Percentiles rank a stretch among this genome's conserved stretches.
Conservation (phyloP, 64 coral and sea anemone genomes). For the Porites australiensis region DNA sequence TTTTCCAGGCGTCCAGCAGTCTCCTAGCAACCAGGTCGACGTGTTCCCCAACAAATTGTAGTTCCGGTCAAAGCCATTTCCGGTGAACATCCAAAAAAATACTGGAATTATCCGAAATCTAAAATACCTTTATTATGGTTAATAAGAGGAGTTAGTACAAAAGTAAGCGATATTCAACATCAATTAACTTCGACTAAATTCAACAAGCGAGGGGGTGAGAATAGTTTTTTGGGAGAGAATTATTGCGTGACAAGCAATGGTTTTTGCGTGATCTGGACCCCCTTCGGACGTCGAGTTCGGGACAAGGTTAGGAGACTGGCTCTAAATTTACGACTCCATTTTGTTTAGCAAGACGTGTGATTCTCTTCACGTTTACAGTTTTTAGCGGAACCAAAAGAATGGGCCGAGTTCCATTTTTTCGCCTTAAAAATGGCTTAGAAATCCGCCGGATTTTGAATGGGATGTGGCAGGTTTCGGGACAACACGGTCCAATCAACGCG, state of each 20-base stretch:
- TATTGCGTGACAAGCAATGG: not conserved
- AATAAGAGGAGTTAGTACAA: no score
- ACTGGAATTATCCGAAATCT: no score
- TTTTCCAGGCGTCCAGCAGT: not conserved
- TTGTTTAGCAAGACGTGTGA: no score
- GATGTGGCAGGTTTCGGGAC: constrained; percentile 95
- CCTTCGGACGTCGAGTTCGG: not conserved
- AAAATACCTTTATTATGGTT: no score
- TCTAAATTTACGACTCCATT: not conserved
- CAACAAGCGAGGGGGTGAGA: no score
- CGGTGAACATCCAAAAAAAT: not conserved
- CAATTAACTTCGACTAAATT: no score
- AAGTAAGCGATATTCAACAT: no score
- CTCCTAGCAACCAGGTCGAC: constrained; percentile 16
- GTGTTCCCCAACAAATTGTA: not conserved
- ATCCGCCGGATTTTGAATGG: constrained; percentile 86
- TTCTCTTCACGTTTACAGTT: no score
- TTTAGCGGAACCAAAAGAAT: not conserved
- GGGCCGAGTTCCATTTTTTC: constrained; percentile 59
- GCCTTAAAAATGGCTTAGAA: constrained; percentile 78
- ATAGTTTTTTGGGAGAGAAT: not conserved
- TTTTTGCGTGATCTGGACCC: not conserved
- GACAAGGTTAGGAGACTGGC: not conserved
- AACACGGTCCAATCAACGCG: constrained; percentile 76
- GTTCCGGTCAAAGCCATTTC: not conserved